Evolutionary conservation across 1,140 invertebrate genomes (phyloP).

Genomic region (Eurosta solidaginis): DNA sequence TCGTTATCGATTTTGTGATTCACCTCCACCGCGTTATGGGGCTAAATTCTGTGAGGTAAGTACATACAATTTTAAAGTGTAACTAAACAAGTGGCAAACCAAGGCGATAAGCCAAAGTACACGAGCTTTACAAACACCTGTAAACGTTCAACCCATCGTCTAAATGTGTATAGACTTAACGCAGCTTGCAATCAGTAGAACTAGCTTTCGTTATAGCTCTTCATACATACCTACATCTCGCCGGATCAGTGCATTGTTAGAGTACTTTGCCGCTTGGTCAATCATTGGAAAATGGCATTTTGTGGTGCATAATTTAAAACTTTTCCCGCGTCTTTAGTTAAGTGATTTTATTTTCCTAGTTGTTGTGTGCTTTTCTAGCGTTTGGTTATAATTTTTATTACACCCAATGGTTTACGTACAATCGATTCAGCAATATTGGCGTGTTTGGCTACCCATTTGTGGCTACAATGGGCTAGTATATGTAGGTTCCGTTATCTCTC

Average conservation of each 20-base stretch:
- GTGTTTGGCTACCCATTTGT: too few species aligned
- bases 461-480: too few species aligned
- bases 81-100: background rate
- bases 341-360: background rate
- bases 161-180: background rate
- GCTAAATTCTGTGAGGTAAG: constrained; percentile 82
- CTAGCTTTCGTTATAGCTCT: background rate
- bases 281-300: background rate
- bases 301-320: constrained; percentile 28
- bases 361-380: background rate
- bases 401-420: too few species aligned
- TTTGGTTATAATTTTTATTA: background rate
- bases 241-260: constrained; percentile 1
- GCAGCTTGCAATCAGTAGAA: background rate
- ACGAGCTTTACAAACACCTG: background rate
- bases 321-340: constrained; percentile 26
- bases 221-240: background rate
- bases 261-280: constrained; percentile 18
- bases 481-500: too few species aligned
- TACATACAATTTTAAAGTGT: background rate
- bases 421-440: too few species aligned
- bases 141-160: background rate
- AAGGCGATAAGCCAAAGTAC: background rate
- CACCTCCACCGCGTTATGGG: constrained; percentile 79
- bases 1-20: constrained; percentile 82